phyloP scores from a whole-genome alignment of 2,888 invertebrate genomes.

The Geotrupes spiniger region DNA sequence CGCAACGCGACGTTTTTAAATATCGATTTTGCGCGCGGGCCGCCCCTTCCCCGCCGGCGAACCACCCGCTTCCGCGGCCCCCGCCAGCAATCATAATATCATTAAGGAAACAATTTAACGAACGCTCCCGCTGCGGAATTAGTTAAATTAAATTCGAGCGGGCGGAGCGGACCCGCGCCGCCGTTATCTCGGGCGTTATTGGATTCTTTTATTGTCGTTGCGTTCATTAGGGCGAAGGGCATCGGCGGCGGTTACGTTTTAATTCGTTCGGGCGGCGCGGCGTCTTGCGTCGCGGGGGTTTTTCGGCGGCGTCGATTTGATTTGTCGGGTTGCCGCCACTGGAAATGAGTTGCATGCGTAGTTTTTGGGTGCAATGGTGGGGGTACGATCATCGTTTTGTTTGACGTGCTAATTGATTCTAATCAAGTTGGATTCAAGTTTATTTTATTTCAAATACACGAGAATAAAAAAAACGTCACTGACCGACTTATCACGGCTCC shows the following conservation, averaged over 20 bases:
- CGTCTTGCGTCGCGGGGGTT: too few relatives aligned
- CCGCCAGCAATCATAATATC: conserved; percentile 30
- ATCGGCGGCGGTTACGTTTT: conserved; percentile 14
- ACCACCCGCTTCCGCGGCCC: conserved; percentile 9
- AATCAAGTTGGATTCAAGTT: too few relatives aligned
- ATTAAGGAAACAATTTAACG: conserved; percentile 34
- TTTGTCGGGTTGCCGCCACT: too few relatives aligned
- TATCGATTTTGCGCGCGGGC: conserved; percentile 26
- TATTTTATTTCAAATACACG: too few relatives aligned
- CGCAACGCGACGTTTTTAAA: conserved; percentile 30
- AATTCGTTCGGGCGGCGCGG: too few relatives aligned
- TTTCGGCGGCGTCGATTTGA: too few relatives aligned
- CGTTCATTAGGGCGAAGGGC: conserved; percentile 25
- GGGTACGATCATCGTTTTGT: too few relatives aligned
- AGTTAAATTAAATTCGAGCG: conserved; percentile 33
- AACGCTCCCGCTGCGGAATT: conserved; percentile 30
- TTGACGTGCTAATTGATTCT: too few relatives aligned
- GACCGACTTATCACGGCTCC: too few relatives aligned
- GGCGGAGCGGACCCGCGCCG: conserved; percentile 17
- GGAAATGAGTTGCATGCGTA: too few relatives aligned
- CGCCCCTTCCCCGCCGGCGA: not conserved
- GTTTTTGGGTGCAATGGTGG: too few relatives aligned
- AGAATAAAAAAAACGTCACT: too few relatives aligned
- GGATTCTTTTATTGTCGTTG: conserved; percentile 24
- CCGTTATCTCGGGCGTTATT: conserved; percentile 9